Conservation (phyloP, 2,888 invertebrate genomes). For the Brenthis daphne region DNA sequence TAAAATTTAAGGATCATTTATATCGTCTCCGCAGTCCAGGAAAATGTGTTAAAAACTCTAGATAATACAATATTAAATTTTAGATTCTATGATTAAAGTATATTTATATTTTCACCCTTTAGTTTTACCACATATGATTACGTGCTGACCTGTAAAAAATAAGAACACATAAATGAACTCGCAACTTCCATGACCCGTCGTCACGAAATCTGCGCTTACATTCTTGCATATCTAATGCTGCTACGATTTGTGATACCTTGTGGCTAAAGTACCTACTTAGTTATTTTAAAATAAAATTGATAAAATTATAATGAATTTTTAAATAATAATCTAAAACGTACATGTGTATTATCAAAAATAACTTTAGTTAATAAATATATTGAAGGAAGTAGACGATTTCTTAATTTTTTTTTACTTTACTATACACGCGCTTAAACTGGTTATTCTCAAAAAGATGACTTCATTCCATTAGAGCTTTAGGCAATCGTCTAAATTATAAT, state of each 20-base stretch:
- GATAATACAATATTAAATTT: not conserved
- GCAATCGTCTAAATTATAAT: conserved; percentile 81
- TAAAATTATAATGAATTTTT: no score
- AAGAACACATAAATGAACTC: conserved; percentile 59
- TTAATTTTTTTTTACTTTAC: conserved; percentile 7
- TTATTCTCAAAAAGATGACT: conserved; percentile 68
- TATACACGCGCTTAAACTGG: conserved; percentile 42
- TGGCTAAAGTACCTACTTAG: conserved; percentile 54
- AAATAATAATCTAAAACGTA: no score
- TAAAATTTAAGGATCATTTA: no score
- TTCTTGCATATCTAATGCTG: conserved; percentile 75
- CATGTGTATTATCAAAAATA: not conserved
- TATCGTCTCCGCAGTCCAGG: not conserved
- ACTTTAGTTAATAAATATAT: not conserved
- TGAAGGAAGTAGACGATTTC: conserved; percentile 12
- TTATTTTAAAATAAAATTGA: conserved; percentile 12
- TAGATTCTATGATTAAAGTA: not conserved
- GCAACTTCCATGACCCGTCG: conserved; percentile 61
- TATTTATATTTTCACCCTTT: conserved; percentile 3
- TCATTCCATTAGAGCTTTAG: conserved; percentile 75
- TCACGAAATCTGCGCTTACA: conserved; percentile 75
- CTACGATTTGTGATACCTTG: conserved; percentile 65
- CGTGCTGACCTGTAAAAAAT: conserved; percentile 63
- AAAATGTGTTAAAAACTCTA: not conserved
- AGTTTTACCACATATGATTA: conserved; percentile 42